A percentile compares a stretch with the other conserved stretches of the same genome.
Evolutionary conservation across 2,797 vertebrate genomes (phyloP).

Genomic region (Tenualosa ilisha): DNA sequence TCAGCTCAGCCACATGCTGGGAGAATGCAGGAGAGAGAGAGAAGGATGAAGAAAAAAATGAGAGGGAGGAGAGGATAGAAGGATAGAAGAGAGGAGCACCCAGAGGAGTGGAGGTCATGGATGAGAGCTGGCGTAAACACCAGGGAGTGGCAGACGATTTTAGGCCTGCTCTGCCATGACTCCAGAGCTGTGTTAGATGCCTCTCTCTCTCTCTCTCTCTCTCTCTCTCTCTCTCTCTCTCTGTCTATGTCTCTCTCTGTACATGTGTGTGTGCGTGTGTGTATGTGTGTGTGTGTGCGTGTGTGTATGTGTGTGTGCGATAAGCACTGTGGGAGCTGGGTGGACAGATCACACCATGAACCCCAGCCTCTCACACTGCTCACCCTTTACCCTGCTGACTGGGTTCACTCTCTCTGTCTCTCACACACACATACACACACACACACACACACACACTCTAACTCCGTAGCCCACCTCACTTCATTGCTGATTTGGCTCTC

Average conservation of each 20-base stretch:
- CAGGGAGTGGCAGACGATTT: background rate
- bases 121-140: background rate
- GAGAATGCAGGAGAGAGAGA: constrained; percentile 54
- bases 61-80: background rate
- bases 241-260: background rate
- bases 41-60: constrained; percentile 36
- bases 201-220: background rate
- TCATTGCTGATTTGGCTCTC: background rate
- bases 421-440: background rate
- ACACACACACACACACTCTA: background rate
- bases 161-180: background rate
- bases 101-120: constrained; percentile 26
- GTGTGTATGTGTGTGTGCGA: background rate
- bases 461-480: background rate
- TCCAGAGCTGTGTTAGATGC: background rate
- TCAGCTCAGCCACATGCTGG: constrained; percentile 70
- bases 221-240: background rate
- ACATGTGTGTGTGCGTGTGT: background rate
- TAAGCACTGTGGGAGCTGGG: background rate
- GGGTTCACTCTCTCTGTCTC: background rate
- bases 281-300: background rate
- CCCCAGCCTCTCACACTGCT: background rate
- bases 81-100: constrained; percentile 43
- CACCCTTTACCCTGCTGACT: background rate
- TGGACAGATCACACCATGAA: background rate